These are phyloP conservation scores for Speoplatyrhinus poulsoni DNA, from an alignment of 2,113 vertebrate genomes.

Conservation along the genomic window DNA sequence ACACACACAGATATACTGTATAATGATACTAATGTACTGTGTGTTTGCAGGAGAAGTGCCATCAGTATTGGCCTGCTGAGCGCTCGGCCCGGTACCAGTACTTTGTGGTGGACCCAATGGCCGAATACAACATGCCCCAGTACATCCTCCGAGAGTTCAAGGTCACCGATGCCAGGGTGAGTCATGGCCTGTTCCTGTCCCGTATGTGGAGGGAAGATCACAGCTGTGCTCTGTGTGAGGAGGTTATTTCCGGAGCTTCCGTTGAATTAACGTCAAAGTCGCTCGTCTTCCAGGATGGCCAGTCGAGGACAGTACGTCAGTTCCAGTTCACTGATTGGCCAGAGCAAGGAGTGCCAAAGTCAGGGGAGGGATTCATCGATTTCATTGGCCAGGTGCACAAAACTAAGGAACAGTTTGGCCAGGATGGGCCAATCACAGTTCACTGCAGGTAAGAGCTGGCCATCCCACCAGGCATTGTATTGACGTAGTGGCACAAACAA, in stretches of 20 bases:
- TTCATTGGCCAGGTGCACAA: constrained; percentile 82
- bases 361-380: constrained; percentile 80
- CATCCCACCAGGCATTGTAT: neutral
- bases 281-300: constrained; percentile 67
- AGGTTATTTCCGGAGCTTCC: neutral
- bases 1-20: constrained; percentile 12
- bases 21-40: neutral
- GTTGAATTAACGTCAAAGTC: neutral
- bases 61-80: constrained; percentile 80
- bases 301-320: constrained; percentile 78
- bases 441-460: constrained; percentile 74
- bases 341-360: constrained; percentile 81
- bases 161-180: constrained; percentile 78
- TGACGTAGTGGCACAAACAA: neutral
- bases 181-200: constrained; percentile 18
- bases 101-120: constrained; percentile 81
- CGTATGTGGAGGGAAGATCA: neutral
- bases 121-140: constrained; percentile 82
- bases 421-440: constrained; percentile 79
- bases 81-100: constrained; percentile 80
- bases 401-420: constrained; percentile 81
- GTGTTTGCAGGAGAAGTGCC: constrained; percentile 75
- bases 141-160: constrained; percentile 81
- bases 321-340: constrained; percentile 83
- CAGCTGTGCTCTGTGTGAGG: neutral